Percentiles rank a stretch among this genome's conserved stretches.
These are phyloP conservation scores for Archegozetes longisetosus DNA, from an alignment of 1,140 invertebrate species.

Conservation along the genomic window DNA sequence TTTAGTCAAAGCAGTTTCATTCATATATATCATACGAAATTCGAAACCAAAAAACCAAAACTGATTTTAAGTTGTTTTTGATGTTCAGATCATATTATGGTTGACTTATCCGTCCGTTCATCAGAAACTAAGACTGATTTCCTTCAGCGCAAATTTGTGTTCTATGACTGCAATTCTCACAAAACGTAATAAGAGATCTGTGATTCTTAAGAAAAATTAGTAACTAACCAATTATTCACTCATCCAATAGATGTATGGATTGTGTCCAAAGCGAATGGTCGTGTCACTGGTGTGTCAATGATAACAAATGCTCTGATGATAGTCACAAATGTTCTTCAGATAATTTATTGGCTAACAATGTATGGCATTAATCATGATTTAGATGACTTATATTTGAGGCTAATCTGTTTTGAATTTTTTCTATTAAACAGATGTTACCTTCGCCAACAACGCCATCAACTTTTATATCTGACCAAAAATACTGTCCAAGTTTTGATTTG, in stretches of 20 bases:
- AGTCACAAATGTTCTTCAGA: neutral
- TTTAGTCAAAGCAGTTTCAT: too few relatives aligned
- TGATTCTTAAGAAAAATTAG: conserved; percentile 7
- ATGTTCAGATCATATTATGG: conserved; percentile 78
- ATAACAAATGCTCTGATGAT: conserved; percentile 62
- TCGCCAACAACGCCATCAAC: neutral
- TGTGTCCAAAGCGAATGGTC: conserved; percentile 77
- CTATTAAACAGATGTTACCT: conserved; percentile 2
- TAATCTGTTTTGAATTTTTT: conserved; percentile 2
- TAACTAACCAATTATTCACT: conserved; percentile 4
- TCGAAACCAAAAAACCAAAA: too few relatives aligned
- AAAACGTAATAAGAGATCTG: conserved; percentile 37
- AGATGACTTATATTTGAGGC: neutral
- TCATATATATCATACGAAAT: too few relatives aligned
- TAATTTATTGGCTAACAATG: conserved; percentile 1
- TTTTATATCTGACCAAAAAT: conserved; percentile 8
- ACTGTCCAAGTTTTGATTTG: conserved; percentile 22
- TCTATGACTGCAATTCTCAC: conserved; percentile 81
- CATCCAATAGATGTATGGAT: conserved; percentile 43
- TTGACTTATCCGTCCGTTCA: conserved; percentile 77
- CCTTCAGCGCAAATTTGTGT: conserved; percentile 70
- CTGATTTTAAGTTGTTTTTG: too few relatives aligned
- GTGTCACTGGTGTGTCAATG: conserved; percentile 91
- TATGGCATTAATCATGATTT: neutral
- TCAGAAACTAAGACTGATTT: conserved; percentile 90